These are phyloP conservation scores for Tortrix viridana DNA, from an alignment of 2,888 invertebrate genomes.

Conservation along the genomic window DNA sequence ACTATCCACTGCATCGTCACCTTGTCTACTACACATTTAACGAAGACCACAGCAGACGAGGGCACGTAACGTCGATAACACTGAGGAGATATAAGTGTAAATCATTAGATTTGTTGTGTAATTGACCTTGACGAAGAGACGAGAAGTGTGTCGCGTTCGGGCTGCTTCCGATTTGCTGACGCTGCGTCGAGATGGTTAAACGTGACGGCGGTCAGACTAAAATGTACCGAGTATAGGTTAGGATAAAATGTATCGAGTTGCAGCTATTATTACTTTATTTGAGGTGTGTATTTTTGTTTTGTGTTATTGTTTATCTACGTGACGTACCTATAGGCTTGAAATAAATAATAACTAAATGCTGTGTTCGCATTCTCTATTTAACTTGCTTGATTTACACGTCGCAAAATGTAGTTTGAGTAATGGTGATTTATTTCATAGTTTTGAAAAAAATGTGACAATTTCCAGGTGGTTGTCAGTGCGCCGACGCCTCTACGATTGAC, in stretches of 20 bases:
- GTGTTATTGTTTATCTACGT: conserved; percentile 18
- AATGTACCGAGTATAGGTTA: conserved; percentile 27
- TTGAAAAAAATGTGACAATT: conserved; percentile 51
- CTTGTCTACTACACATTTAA: conserved; percentile 30
- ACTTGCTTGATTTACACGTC: background rate
- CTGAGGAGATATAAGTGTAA: conserved; percentile 46
- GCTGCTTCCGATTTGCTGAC: conserved; percentile 33
- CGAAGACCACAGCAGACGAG: conserved; percentile 23
- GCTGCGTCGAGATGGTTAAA: conserved; percentile 21
- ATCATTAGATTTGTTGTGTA: conserved; percentile 32
- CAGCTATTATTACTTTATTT: conserved; percentile 20
- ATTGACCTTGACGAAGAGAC: conserved; percentile 27
- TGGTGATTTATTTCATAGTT: conserved; percentile 4
- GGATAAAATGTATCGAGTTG: conserved; percentile 32
- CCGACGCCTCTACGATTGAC: conserved; percentile 66
- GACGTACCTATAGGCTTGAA: conserved; percentile 3
- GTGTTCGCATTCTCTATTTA: background rate
- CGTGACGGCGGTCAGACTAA: conserved; percentile 26
- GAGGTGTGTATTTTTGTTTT: conserved; percentile 32
- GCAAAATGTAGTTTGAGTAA: too few relatives aligned
- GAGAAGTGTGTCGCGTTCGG: conserved; percentile 29
- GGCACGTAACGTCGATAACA: conserved; percentile 58
- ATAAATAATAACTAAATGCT: conserved; percentile 9
- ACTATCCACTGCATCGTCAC: conserved; percentile 64
- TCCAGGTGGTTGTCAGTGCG: conserved; percentile 46